Percentiles rank a stretch among this genome's conserved stretches.
Conservation (phyloP, 2,113 vertebrate genomes). For the Protobothrops flavoviridis region DNA sequence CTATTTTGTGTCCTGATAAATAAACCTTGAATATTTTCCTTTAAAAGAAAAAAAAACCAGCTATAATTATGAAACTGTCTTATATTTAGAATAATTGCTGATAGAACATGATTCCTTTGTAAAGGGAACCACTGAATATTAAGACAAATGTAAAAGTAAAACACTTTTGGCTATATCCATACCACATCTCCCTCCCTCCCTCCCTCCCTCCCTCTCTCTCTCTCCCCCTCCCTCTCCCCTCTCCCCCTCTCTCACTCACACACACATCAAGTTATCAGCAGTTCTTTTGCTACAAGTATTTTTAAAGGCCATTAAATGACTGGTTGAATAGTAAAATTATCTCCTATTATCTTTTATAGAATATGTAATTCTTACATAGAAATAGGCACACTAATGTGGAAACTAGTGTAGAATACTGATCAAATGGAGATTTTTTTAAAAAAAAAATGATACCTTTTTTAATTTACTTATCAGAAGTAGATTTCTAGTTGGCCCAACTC, state of each 20-base stretch:
- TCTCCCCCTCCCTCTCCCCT: no score
- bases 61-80: background rate
- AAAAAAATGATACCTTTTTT: background rate
- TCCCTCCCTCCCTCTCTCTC: no score
- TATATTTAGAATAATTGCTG: background rate
- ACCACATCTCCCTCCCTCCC: background rate
- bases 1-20: background rate
- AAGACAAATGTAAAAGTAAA: background rate
- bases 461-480: background rate
- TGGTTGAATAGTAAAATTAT: background rate
- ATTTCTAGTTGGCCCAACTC: background rate
- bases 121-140: background rate
- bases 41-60: background rate
- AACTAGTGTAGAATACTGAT: background rate
- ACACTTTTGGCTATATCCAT: background rate
- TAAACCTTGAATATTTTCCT: constrained; percentile 3
- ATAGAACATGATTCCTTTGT: background rate
- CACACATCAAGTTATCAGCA: background rate
- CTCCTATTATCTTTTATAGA: background rate
- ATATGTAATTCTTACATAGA: background rate
- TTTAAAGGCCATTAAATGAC: background rate
- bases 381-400: background rate
- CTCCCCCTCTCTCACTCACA: no score
- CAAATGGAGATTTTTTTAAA: background rate
- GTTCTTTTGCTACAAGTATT: background rate